These are phyloP conservation scores for Pemphigus obesinymphae DNA, from an alignment of 1,140 invertebrate species.

Conservation along the genomic window DNA sequence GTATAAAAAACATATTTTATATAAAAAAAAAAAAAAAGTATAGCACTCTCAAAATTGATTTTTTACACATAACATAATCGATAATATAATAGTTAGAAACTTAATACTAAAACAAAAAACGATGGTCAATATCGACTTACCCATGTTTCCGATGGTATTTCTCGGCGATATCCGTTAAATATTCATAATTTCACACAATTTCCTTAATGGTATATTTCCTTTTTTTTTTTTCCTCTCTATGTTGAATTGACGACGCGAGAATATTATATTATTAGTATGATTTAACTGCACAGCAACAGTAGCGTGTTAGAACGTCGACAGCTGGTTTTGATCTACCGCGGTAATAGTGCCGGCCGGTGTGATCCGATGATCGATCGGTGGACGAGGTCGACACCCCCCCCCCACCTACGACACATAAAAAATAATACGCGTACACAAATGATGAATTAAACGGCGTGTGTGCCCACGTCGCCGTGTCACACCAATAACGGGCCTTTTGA, in stretches of 20 bases:
- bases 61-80: no score
- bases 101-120: no score
- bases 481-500: background rate
- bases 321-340: slow-evolving; percentile 2
- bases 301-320: background rate
- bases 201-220: background rate
- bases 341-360: background rate
- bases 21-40: no score
- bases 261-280: background rate
- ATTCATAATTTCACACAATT: background rate
- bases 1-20: no score
- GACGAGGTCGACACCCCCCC: slow-evolving; percentile 23
- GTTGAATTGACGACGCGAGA: no score
- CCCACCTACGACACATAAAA: background rate
- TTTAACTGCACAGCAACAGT: background rate
- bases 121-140: background rate
- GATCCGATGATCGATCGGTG: slow-evolving; percentile 16
- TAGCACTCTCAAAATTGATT: no score
- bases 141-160: background rate
- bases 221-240: background rate
- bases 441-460: background rate
- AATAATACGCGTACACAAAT: background rate
- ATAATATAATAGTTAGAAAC: no score
- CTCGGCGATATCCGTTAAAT: background rate
- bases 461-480: background rate